Conservation (phyloP, 1,140 invertebrate species). For the Drosophila asahinai region DNA sequence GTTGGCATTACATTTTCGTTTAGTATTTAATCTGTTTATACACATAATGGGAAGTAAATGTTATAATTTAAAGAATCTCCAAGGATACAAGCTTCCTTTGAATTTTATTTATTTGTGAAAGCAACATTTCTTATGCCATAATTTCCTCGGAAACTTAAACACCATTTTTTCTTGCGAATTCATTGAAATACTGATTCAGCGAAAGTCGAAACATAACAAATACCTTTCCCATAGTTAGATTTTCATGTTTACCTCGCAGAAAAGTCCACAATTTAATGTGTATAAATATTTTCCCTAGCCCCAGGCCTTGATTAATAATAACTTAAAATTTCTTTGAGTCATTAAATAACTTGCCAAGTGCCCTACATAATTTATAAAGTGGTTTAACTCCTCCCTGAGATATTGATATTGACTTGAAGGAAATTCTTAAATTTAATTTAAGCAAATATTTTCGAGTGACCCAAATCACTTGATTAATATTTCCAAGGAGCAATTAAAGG, state of each 20-base stretch:
- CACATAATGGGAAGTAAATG: neutral
- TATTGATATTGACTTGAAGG: neutral
- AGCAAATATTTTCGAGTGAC: neutral
- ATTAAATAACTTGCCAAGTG: constrained; percentile 7
- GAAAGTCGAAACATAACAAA: constrained; percentile 4
- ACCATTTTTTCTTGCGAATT: no score
- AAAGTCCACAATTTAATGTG: constrained; percentile 5
- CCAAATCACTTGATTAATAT: constrained; percentile 5
- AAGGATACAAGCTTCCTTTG: no score
- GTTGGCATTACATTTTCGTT: neutral
- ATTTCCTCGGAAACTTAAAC: neutral
- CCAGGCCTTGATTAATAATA: neutral
- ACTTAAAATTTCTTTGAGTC: neutral
- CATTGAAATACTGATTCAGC: neutral
- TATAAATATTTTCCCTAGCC: neutral
- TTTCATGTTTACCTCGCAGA: neutral
- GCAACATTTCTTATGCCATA: no score
- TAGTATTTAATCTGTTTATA: neutral
- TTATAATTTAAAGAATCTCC: no score
- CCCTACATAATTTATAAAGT: neutral
- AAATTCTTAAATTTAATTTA: constrained; percentile 7
- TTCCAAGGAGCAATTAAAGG: constrained; percentile 18
- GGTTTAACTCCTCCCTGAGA: no score
- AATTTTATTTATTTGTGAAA: neutral
- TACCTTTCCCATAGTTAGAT: neutral